Percentiles rank a stretch among this genome's conserved stretches.
Conservation (phyloP, 2,113 vertebrate species). For the Stomatorhinus ivindoensis region DNA sequence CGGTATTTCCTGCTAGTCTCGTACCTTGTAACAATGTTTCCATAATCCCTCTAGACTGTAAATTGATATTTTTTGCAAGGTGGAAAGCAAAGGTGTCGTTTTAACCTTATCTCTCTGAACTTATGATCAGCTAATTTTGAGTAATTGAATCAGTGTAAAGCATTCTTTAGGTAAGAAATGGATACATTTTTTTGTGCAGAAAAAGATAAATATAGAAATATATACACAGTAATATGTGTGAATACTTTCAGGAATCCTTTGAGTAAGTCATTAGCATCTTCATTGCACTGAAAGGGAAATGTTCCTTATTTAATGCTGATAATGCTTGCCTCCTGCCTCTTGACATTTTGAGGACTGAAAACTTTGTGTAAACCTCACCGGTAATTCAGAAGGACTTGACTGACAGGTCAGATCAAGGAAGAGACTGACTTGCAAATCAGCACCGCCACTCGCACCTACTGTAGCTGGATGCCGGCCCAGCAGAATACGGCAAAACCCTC, state of each 20-base stretch:
- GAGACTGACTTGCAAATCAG: not conserved
- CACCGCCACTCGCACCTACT: not conserved
- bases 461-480: not conserved
- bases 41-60: not conserved
- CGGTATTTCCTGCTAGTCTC: not conserved
- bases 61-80: not conserved
- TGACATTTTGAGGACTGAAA: slow-evolving; percentile 3
- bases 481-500: not conserved
- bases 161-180: not conserved
- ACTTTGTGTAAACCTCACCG: not conserved
- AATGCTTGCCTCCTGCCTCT: not conserved
- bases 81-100: not conserved
- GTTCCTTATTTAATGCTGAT: not conserved
- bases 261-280: not conserved
- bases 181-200: not conserved
- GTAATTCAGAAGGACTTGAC: not conserved
- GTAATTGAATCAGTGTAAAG: not conserved
- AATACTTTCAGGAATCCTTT: not conserved
- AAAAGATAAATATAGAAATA: not conserved
- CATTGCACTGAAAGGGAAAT: not conserved
- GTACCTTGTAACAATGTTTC: slow-evolving; percentile 29
- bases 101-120: not conserved
- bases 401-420: not conserved
- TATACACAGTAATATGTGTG: not conserved
- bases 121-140: not conserved